Base-by-base conservation (phyloP, 2,797 vertebrate species). In the Momotus momota region DNA sequence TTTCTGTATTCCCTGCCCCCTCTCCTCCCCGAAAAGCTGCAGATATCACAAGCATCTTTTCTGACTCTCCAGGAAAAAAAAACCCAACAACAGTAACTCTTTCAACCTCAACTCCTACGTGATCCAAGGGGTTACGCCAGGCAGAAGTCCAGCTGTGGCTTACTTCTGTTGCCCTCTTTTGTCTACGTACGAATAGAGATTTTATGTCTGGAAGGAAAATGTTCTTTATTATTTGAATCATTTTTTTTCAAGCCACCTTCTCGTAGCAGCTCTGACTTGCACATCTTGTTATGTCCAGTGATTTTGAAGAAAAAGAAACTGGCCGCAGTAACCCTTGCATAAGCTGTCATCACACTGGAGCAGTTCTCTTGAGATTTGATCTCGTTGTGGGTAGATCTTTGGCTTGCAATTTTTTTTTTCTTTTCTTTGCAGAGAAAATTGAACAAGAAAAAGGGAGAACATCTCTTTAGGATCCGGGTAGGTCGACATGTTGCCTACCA, bases 381-480 rank as follows among this genome's bases (percentile, higher is more conserved):
- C 83, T 86, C 79, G 81, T 93, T 95, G 71, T 96, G 94, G 94
- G 67, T 91, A 89, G 94, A 80, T 82, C 78, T 83, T 81, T 96
- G 94, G 89, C 93, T 92, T 96, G 92, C 86, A 88, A 33, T 94
- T 83, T 90, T 94, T 94, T 83, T 90, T 96, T 77, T 92, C 90
- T 90, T 96, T 90, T 94, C 95, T 96, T 97, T 95, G 58, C 88
- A 97, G 95, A 97, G 94, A 69, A 95, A 94, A 96, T 88, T 94
- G 90, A 93, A 92, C 92, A 71, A 90, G 96, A 88, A 96, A 96
- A 97, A 97, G 81, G 95, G 90, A 94, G 86, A 92, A 88, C 75
- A 58, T 94, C 93, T 96, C 95, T 97, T 91, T 96, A 96, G 95
- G 96, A 97, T 90, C 67, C 11, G 77, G 95, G 93, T 94, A 96